Base-by-base conservation (phyloP, 2,113 vertebrate species). In the Pseudorhombus dupliciocellatus region DNA sequence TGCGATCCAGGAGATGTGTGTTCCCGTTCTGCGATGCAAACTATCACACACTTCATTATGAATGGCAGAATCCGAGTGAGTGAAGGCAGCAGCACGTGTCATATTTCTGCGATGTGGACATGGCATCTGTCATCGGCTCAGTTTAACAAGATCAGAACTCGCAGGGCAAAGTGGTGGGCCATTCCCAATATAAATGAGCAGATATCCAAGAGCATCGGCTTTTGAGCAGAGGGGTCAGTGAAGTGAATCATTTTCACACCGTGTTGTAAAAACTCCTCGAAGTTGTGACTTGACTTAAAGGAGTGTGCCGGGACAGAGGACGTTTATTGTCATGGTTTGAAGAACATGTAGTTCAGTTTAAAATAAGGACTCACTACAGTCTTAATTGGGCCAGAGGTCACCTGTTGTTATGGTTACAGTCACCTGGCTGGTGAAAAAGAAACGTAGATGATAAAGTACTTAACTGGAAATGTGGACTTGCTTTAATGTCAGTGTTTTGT, bases 61-160 rank as follows among this genome's bases (percentile, higher is more conserved):
- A 82, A 65, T 73, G 81, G 80, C 75, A 24, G 21, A 55, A 28
- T 65, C 53, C 52, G 52, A 79, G 3, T 53, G 79, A 30, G 25
- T 21, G 53, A 60, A 68, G 60, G 50, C 46, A 54, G 14, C 25
- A 42, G 63, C 2, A 11, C 42, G 20, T 57, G 59, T 22, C 51
- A 37, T 54, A 31, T 59, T 30, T 44, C 2, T n/a, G 52, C 18
- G 42, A 46, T 1, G 42, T 16, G 18, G 42, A 46, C 2, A 37
- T 3, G 12, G 11, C 12, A 46, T 20, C 42, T 48, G 9, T 50
- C 22, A 59, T 58, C 59, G 62, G 69, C 56, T 67, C 30, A 24
- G 9, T 42, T 24, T 56, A 54, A 61, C 40, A 2, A 37, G 34
- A 3, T 12, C 34, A 22, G 51, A 63, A 52, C 56, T 56, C 42